Conservation (phyloP, 2,888 invertebrate species). For the Neoaliturus tenellus region DNA sequence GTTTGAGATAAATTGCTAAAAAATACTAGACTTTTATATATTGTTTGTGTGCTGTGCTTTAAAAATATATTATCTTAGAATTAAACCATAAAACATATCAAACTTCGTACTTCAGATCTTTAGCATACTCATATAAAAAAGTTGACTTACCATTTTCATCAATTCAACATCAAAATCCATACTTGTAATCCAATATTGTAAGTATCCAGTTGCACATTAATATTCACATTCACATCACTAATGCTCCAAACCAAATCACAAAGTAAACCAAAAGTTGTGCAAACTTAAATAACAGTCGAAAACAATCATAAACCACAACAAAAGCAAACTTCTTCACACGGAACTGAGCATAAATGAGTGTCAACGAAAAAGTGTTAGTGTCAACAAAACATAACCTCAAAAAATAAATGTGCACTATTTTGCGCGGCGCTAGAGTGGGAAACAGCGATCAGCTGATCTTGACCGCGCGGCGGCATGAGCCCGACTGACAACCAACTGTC, state of each 20-base stretch:
- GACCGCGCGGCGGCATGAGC: constrained; percentile 15
- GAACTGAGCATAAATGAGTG: neutral
- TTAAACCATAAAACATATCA: no score
- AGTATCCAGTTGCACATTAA: neutral
- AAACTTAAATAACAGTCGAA: neutral
- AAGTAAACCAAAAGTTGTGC: neutral
- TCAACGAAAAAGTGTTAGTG: neutral
- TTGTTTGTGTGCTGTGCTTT: no score
- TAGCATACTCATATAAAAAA: no score
- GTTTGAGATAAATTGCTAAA: no score
- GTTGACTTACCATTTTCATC: neutral
- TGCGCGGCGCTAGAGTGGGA: neutral
- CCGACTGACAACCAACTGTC: constrained; percentile 35
- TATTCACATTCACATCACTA: neutral
- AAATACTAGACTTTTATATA: no score
- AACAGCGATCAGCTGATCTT: neutral
- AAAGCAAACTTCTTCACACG: neutral
- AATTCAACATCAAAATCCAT: neutral
- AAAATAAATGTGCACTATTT: neutral
- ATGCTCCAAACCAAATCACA: constrained; percentile 5
- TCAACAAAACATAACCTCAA: constrained; percentile 20
- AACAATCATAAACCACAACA: neutral
- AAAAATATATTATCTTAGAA: no score
- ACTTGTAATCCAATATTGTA: neutral
- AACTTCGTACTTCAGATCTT: no score